Percentiles rank a stretch among this genome's conserved stretches.
Evolutionary conservation across 1,140 invertebrate genomes (phyloP).

Genomic region (Meloidogyne hapla): DNA sequence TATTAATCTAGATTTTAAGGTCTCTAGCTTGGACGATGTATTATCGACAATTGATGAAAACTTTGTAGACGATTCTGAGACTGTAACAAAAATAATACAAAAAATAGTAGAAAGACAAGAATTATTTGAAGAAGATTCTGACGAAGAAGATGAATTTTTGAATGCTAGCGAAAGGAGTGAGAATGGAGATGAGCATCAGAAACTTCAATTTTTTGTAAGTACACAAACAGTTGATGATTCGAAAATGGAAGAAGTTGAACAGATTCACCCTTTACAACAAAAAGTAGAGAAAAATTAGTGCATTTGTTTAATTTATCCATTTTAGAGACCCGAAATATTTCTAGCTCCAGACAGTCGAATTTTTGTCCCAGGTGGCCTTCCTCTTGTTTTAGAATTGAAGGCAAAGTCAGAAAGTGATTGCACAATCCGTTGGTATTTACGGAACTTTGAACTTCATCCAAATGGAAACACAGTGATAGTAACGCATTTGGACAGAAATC

Average conservation of each 20-base stretch:
- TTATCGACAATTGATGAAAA: background rate
- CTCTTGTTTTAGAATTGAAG: conserved; percentile 35
- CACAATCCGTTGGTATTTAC: conserved; percentile 46
- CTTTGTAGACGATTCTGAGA: background rate
- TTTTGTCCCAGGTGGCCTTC: conserved; percentile 44
- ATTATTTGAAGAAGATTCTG: conserved; percentile 18
- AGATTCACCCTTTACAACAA: conserved; percentile 1
- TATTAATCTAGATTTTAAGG: background rate
- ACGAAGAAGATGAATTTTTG: conserved; percentile 27
- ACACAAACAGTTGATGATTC: conserved; percentile 1
- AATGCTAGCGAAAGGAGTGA: conserved; percentile 30
- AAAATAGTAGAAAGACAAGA: conserved; percentile 8
- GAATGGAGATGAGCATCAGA: conserved; percentile 1
- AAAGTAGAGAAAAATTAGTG: background rate
- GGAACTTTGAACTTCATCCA: conserved; percentile 54
- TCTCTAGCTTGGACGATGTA: background rate
- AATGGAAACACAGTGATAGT: conserved; percentile 18
- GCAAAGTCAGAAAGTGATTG: conserved; percentile 26
- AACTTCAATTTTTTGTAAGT: background rate
- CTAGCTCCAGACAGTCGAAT: conserved; percentile 29
- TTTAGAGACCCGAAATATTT: conserved; percentile 32
- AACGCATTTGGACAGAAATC: conserved; percentile 12
- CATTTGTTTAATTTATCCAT: background rate
- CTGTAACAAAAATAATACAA: conserved; percentile 12
- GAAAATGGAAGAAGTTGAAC: background rate